Evolutionary conservation across 2,797 vertebrate genomes (phyloP), one percentile per base, ranked within the genome.

Genomic region (Rhinatrema bivittatum): DNA sequence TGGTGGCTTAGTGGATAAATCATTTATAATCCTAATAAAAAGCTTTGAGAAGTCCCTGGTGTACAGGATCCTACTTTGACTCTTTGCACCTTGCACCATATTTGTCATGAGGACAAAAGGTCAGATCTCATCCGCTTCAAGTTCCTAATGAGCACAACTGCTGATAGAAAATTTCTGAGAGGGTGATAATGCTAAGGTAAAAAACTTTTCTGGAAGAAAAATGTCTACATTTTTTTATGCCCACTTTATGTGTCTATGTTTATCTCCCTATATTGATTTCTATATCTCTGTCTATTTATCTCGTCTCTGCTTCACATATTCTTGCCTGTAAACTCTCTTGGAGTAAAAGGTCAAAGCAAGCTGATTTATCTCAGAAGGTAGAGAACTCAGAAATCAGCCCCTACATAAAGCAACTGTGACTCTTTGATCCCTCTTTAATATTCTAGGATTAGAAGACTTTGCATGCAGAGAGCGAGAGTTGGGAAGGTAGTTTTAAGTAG

Each of bases 351-450:
- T 54, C 74, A 62, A 39, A 50, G 34, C 36, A 54, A 62, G 65
- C 60, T 37, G 60, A 31, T 58, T 79, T 79, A 77, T 76, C 78
- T 79, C 52, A 12, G 54, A 61, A 62, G 72, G 28, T 32, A 47
- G 54, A 34, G 60, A 17, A 39, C 57, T 77, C 64, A 58, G 62
- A 73, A 46, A 53, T 29, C 37, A 62, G 39, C 56, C 68, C 66
- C 74, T 65, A 71, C 60, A 70, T 70, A 61, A 78, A 76, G 64
- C 55, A 58, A 65, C 50, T 42, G 28, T 46, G 26, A 39, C 44
- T 35, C 72, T 80, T 82, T 82, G 69, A 80, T 78, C 74, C 70
- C 39, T 70, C 58, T 62, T 62, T 77, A 68, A 76, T 74, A 56
- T 71, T 59, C 59, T 49, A 49, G 62, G 62, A 70, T 73, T 68